A percentile compares a stretch with the other conserved stretches of the same genome.
Conservation (phyloP, 2,113 vertebrate species). For the Colinus virginianus region DNA sequence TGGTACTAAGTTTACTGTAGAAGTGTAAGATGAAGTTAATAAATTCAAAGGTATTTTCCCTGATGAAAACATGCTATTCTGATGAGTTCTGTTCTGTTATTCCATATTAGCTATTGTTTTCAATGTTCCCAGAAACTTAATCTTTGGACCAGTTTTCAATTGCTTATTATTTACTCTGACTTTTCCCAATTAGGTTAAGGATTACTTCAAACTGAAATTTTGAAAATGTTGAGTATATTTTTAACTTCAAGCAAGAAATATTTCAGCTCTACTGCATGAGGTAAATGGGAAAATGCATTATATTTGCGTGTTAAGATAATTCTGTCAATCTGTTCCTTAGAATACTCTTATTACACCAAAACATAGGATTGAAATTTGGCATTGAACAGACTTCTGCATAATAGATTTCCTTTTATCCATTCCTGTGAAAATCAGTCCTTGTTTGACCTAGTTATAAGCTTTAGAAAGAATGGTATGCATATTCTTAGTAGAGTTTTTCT, state of each 20-base stretch:
- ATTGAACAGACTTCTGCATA: neutral
- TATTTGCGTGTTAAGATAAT: neutral
- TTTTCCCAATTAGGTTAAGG: neutral
- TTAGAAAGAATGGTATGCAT: neutral
- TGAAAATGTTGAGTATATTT: neutral
- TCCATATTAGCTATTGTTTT: neutral
- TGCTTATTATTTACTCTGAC: neutral
- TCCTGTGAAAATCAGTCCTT: conserved; percentile 8
- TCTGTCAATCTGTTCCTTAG: neutral
- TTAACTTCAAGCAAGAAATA: neutral
- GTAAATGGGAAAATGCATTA: neutral
- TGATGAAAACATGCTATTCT: neutral
- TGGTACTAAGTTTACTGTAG: neutral
- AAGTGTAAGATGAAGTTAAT: neutral
- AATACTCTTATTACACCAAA: neutral
- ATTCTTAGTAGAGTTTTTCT: neutral
- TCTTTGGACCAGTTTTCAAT: neutral
- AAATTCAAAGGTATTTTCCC: neutral
- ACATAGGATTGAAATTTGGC: neutral
- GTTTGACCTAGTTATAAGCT: neutral
- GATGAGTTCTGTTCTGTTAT: neutral
- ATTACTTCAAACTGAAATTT: neutral
- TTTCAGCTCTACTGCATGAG: neutral
- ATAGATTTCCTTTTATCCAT: neutral
- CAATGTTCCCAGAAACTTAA: neutral